Percentiles rank a stretch among this genome's conserved stretches.
These are phyloP conservation scores for Amyelois transitella DNA, from an alignment of 1,140 invertebrate species.

Conservation along the genomic window DNA sequence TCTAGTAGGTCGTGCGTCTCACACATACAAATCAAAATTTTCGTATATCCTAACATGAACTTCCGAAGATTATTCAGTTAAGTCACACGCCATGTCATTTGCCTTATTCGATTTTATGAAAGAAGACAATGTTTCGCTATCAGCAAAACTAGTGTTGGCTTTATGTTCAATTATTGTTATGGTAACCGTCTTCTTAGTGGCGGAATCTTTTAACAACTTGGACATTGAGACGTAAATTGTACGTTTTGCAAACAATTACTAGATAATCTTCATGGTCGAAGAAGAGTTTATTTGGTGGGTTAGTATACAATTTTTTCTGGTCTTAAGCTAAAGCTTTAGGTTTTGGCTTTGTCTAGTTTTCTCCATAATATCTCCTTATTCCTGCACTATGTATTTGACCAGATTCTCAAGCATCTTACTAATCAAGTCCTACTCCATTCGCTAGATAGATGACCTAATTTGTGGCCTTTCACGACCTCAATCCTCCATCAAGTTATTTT, in stretches of 20 bases:
- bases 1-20: background rate
- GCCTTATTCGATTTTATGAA: background rate
- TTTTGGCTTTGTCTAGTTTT: too few species aligned
- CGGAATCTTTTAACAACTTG: background rate
- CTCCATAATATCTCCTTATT: too few species aligned
- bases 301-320: too few species aligned
- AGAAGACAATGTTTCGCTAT: background rate
- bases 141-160: background rate
- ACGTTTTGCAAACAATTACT: background rate
- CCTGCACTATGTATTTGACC: too few species aligned
- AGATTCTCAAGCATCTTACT: too few species aligned
- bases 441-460: too few species aligned
- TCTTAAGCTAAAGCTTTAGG: too few species aligned
- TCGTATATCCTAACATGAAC: background rate
- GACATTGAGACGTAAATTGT: background rate
- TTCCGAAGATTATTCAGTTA: background rate
- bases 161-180: background rate
- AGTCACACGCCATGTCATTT: background rate
- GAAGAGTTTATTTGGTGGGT: background rate
- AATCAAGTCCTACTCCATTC: too few species aligned
- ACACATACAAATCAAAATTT: background rate
- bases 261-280: background rate
- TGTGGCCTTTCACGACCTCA: too few species aligned
- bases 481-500: too few species aligned
- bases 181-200: background rate